Evolutionary conservation across 2,888 invertebrate species (phyloP).

Genomic region (Dorcus parallelipipedus): DNA sequence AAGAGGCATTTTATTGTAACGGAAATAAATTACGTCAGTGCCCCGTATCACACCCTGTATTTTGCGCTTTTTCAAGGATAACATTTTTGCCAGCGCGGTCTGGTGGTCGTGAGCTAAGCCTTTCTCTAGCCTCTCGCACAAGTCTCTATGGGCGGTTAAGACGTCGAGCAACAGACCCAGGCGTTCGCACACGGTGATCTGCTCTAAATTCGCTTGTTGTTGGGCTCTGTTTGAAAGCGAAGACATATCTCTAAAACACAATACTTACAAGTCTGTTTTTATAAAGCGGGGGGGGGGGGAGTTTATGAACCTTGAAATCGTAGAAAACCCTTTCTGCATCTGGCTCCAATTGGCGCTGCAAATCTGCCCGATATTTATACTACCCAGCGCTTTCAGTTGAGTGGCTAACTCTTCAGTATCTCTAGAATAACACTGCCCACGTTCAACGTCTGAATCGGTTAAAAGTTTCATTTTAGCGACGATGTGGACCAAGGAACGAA

Average conservation of each 20-base stretch:
- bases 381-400: slow-evolving; percentile 52
- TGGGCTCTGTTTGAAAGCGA: slow-evolving; percentile 51
- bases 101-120: slow-evolving; percentile 62
- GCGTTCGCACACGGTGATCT: slow-evolving; percentile 55
- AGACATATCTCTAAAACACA: slow-evolving; percentile 49
- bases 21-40: slow-evolving; percentile 50
- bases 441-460: slow-evolving; percentile 48
- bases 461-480: slow-evolving; percentile 55
- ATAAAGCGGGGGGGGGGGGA: background rate
- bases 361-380: slow-evolving; percentile 34
- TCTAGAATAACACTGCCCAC: slow-evolving; percentile 47
- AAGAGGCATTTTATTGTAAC: background rate
- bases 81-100: slow-evolving; percentile 58
- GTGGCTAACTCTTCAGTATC: slow-evolving; percentile 56
- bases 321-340: slow-evolving; percentile 54
- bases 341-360: slow-evolving; percentile 48
- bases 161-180: slow-evolving; percentile 55
- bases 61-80: slow-evolving; percentile 59
- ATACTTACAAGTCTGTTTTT: background rate
- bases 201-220: slow-evolving; percentile 54
- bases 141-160: slow-evolving; percentile 54
- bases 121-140: slow-evolving; percentile 60
- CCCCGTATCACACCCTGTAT: slow-evolving; percentile 62
- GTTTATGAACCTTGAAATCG: slow-evolving; percentile 49
- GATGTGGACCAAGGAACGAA: slow-evolving; percentile 53